These are phyloP conservation scores for Anticlea derivata DNA, from an alignment of 2,888 invertebrate species.

Conservation along the genomic window DNA sequence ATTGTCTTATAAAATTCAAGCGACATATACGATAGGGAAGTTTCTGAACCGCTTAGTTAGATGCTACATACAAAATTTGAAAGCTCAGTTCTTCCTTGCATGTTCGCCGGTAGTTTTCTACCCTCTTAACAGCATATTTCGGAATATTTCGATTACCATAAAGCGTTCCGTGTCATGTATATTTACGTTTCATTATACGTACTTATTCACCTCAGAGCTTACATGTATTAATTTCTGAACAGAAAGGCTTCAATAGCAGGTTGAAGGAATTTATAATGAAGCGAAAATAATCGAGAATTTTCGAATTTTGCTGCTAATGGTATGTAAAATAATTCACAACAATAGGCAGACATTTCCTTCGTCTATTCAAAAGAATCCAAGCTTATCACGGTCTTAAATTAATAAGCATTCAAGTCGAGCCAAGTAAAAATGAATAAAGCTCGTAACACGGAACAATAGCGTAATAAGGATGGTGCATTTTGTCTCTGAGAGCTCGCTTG, in stretches of 20 bases:
- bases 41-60: slow-evolving; percentile 70
- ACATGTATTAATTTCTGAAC: slow-evolving; percentile 69
- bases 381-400: slow-evolving; percentile 83
- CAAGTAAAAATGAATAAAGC: slow-evolving; percentile 84
- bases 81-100: slow-evolving; percentile 80
- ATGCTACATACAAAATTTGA: slow-evolving; percentile 73
- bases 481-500: slow-evolving; percentile 82
- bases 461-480: slow-evolving; percentile 83
- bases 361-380: slow-evolving; percentile 80
- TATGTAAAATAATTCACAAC: slow-evolving; percentile 77
- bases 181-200: slow-evolving; percentile 67
- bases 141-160: slow-evolving; percentile 84
- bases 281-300: slow-evolving; percentile 40
- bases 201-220: slow-evolving; percentile 50
- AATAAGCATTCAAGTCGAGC: slow-evolving; percentile 84
- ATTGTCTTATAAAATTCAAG: slow-evolving; percentile 68
- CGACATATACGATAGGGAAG: slow-evolving; percentile 70
- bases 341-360: slow-evolving; percentile 78
- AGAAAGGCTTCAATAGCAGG: slow-evolving; percentile 34
- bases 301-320: slow-evolving; percentile 55
- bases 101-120: slow-evolving; percentile 79
- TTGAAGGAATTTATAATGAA: slow-evolving; percentile 26
- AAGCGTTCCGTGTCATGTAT: slow-evolving; percentile 80
- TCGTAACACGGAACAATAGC: slow-evolving; percentile 82
- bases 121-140: slow-evolving; percentile 83